Evolutionary conservation across 2,113 vertebrate species (phyloP), one percentile per base, ranked within the genome.

Genomic region (Salvelinus fontinalis): DNA sequence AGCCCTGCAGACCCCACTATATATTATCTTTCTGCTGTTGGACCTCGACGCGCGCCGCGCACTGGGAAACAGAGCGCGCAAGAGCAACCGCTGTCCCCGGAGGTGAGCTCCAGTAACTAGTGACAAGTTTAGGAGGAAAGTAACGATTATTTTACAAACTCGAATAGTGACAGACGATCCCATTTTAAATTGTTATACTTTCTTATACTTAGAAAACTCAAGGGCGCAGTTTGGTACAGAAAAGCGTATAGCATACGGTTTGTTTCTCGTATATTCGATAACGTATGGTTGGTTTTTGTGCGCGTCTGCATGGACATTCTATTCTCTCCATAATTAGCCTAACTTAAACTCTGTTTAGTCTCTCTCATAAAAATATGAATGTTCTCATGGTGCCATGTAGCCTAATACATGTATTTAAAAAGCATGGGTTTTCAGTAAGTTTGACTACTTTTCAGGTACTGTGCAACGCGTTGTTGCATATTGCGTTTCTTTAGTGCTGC

Each of bases 1-100:
- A 92, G 91, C 85, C 87, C 84, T 74, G 73, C 84, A 88, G 89
- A 91, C 87, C 89, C 89, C 82, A 77, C 84, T 80, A 84, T 69
- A 84, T 69, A 85, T 85, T 81, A 86, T 91, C 87, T 88, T 81
- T 75, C 69, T 70, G 80, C 83, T 70, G 79, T 71, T 74, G 73
- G 78, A 76, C 81, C 79, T 54, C 78, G 60, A 88, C 77, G 84
- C 81, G 79, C 83, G 83, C 84, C 81, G 79, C 83, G 82, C 84
- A 11, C 67, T 34, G 73, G 44, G 82, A 44, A 51, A 16, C 44
- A 39, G 85, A 86, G 84, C 87, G 83, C 75, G 86, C 85, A 74
- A 73, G 78, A 77, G 49, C 59, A 44, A 73, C 49, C 7, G 22
- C 66, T 6, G 74, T 73, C 54, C 49, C 39, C 24, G 73, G 48